Base-by-base conservation (phyloP, 2,113 vertebrate species). In the Spheniscus mendiculus region DNA sequence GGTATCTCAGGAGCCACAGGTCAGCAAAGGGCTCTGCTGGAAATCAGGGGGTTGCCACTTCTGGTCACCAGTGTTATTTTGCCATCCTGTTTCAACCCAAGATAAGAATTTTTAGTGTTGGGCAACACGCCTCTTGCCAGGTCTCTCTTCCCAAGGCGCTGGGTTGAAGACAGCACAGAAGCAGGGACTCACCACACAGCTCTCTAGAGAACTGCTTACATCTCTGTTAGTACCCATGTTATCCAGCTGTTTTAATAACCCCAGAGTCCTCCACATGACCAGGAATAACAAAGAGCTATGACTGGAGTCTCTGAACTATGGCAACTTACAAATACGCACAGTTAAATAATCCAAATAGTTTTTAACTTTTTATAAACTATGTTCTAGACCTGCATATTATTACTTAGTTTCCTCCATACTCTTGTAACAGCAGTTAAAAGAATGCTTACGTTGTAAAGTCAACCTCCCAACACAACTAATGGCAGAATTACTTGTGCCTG, bases 31-130 rank as follows among this genome's bases (percentile, higher is more conserved):
- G 22, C 12, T 27, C 19, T 3, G 3, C 42, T 71, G 72, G n/a
- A 67, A 79, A 77, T 32, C 21, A 15, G 12, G 27, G 16, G 2
- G 2, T 55, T 84, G 59, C 45, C 44, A 32, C 27, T 76, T 78
- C 56, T 2, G 5, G 49, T 14, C 0, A 0, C 15, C 69, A 63
- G 16, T 23, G 40, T 73, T 42, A 38, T 23, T 81, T 67, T 5
- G 2, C 56, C 2, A 1, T 26, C 11, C 45, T 42, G 10, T 49
- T 76, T 82, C 77, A 89, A 44, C 6, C 6, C 7, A 5, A 65
- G 30, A 23, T 1, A 11, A 67, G 70, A 70, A 38, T 55, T 81
- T 76, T 22, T 13, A n/a, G 27, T 45, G n/a, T 3, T 36, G 12
- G 66, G 62, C 21, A 72, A 66, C 38, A 49, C 1, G 3, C 5